A percentile compares a stretch with the other conserved stretches of the same genome.
Evolutionary conservation across 2,888 invertebrate species (phyloP).

Genomic region (Flexamia atlantica): DNA sequence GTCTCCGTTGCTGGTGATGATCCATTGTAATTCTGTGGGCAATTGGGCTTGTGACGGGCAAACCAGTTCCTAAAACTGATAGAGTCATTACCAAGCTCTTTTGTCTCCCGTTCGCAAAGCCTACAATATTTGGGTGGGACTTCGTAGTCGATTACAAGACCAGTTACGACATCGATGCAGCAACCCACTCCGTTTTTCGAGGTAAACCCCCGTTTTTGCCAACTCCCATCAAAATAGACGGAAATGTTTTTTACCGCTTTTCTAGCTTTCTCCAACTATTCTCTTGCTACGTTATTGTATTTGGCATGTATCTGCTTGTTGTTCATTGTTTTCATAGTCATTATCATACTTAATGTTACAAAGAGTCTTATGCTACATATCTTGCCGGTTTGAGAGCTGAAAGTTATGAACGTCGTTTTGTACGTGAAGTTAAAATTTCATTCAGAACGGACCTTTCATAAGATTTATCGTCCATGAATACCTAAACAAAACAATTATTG

Average conservation of each 20-base stretch:
- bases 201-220: conserved; percentile 52
- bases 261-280: too few species aligned
- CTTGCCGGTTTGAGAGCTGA: too few species aligned
- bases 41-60: conserved; percentile 64
- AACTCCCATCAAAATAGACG: conserved; percentile 53
- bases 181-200: conserved; percentile 67
- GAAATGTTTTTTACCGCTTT: conserved; percentile 38
- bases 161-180: conserved; percentile 65
- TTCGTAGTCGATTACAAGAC: conserved; percentile 66
- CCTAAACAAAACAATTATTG: too few species aligned
- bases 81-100: conserved; percentile 63
- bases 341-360: too few species aligned
- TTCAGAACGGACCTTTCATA: too few species aligned
- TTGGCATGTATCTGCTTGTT: too few species aligned
- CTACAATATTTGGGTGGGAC: conserved; percentile 60
- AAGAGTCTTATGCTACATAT: too few species aligned
- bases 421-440: too few species aligned
- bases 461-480: too few species aligned
- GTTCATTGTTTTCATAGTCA: too few species aligned
- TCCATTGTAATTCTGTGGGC: conserved; percentile 65
- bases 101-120: conserved; percentile 63
- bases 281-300: too few species aligned
- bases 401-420: too few species aligned
- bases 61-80: conserved; percentile 66
- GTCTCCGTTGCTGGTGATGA: conserved; percentile 67